phyloP scores from a whole-genome alignment of 2,113 vertebrate genomes.

The Oryzias melastigma region DNA sequence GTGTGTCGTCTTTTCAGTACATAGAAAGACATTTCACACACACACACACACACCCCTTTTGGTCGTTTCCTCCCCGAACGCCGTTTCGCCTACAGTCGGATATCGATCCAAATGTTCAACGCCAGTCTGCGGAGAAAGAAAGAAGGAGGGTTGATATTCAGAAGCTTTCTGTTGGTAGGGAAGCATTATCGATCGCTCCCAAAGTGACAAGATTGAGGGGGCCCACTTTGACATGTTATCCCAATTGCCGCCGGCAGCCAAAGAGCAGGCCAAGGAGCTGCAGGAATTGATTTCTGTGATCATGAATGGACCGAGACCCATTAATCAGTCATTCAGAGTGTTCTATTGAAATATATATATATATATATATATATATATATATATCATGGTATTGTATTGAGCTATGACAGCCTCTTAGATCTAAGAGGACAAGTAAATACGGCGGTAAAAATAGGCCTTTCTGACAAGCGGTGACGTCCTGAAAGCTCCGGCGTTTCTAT shows the following conservation, averaged over 20 bases:
- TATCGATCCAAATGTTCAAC: slow-evolving; percentile 68
- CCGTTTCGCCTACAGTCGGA: slow-evolving; percentile 45
- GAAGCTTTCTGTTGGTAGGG: slow-evolving; percentile 39
- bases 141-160: slow-evolving; percentile 40
- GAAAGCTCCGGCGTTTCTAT: slow-evolving; percentile 30
- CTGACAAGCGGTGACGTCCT: slow-evolving; percentile 37
- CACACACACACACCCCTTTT: background rate
- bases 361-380: slow-evolving; percentile 11
- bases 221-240: slow-evolving; percentile 61
- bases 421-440: slow-evolving; percentile 50
- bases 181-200: slow-evolving; percentile 72
- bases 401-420: slow-evolving; percentile 39
- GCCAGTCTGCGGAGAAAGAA: slow-evolving; percentile 23
- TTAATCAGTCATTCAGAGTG: slow-evolving; percentile 37
- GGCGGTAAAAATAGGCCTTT: slow-evolving; percentile 39
- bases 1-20: background rate
- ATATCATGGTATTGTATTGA: slow-evolving; percentile 23
- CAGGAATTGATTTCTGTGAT: slow-evolving; percentile 50
- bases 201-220: slow-evolving; percentile 76
- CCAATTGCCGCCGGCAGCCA: slow-evolving; percentile 59
- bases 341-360: slow-evolving; percentile 34
- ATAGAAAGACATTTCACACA: slow-evolving; percentile 37
- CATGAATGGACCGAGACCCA: slow-evolving; percentile 31
- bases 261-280: slow-evolving; percentile 33
- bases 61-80: slow-evolving; percentile 41